These are phyloP conservation scores for Leptodirus hochenwartii DNA, from an alignment of 2,888 invertebrate genomes.

Conservation along the genomic window DNA sequence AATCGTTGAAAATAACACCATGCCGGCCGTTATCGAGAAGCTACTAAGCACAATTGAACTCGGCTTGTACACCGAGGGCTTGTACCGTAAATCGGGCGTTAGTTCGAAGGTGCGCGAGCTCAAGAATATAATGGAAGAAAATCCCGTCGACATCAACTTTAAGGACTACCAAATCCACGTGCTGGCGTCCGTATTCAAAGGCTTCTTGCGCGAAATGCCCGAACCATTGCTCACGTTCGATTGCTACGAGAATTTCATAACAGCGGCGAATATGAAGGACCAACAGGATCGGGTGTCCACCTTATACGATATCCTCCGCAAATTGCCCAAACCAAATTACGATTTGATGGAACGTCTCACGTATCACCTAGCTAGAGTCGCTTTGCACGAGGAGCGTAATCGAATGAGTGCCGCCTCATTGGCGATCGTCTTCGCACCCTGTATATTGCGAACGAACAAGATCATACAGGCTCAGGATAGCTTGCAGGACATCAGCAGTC, in stretches of 20 bases:
- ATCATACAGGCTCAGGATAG: conserved; percentile 81
- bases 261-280: conserved; percentile 71
- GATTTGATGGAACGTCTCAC: conserved; percentile 81
- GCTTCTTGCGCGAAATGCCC: conserved; percentile 81
- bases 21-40: conserved; percentile 76
- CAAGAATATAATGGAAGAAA: conserved; percentile 57
- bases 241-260: conserved; percentile 84
- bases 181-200: conserved; percentile 72
- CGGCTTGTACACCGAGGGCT: conserved; percentile 77
- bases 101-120: conserved; percentile 68
- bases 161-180: conserved; percentile 79
- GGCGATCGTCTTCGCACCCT: conserved; percentile 90
- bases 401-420: conserved; percentile 82
- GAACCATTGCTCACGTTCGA: conserved; percentile 87
- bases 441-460: conserved; percentile 76
- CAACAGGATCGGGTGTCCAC: conserved; percentile 66
- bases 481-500: conserved; percentile 73
- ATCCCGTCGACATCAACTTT: conserved; percentile 50
- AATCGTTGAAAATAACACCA: conserved; percentile 55
- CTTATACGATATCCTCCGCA: conserved; percentile 70
- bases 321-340: conserved; percentile 76
- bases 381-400: conserved; percentile 63
- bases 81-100: conserved; percentile 83
- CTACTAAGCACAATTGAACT: conserved; percentile 81
- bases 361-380: conserved; percentile 82